Evolutionary conservation across 2,888 invertebrate species (phyloP).

Genomic region (Sepioteuthis lessoniana): DNA sequence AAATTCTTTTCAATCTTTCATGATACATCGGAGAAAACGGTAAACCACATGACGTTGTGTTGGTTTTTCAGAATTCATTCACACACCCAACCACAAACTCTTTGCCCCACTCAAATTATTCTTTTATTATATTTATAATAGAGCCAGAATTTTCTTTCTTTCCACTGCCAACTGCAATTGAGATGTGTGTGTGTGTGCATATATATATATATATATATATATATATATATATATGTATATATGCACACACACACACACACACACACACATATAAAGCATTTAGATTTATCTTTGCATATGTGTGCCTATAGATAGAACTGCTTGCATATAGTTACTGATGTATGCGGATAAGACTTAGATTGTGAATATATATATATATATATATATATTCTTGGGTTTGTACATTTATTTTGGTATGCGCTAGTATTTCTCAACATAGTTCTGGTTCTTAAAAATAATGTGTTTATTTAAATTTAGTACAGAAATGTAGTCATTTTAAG

Average conservation of each 20-base stretch:
- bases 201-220: neutral
- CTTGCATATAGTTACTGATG: neutral
- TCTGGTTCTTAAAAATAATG: too few relatives aligned
- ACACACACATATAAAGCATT: neutral
- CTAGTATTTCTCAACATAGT: too few relatives aligned
- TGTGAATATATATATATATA: neutral
- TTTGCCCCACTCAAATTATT: neutral
- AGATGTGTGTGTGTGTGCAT: neutral
- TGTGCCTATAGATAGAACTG: neutral
- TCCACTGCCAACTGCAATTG: neutral
- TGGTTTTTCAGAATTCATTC: neutral
- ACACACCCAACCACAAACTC: neutral
- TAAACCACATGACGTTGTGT: too few relatives aligned
- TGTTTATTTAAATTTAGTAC: too few relatives aligned
- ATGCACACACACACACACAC: neutral
- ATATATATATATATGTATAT: neutral
- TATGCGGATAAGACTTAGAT: neutral
- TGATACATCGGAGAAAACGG: too few relatives aligned
- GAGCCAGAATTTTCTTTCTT: neutral
- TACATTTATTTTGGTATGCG: neutral
- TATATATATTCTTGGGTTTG: neutral
- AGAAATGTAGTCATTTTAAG: too few relatives aligned
- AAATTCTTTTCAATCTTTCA: too few relatives aligned
- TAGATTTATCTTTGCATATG: neutral
- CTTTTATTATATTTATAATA: neutral